Conservation (phyloP, 2,113 vertebrate genomes). For the Serranochromis macrocephalus region DNA sequence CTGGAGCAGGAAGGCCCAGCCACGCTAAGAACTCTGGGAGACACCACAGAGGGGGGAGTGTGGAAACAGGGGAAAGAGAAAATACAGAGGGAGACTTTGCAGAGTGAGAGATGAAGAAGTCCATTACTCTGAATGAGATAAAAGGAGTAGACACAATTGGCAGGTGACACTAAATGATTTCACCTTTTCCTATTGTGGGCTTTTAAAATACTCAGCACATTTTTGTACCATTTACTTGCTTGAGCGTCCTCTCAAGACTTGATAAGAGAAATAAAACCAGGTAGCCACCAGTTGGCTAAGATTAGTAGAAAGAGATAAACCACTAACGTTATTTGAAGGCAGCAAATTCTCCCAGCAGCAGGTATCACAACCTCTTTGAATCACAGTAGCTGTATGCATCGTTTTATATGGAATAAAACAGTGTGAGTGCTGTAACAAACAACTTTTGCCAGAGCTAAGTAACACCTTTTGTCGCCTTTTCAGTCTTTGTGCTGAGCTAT, state of each 20-base stretch:
- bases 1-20: constrained; percentile 52
- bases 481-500: neutral
- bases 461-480: neutral
- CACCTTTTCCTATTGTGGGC: neutral
- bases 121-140: neutral
- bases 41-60: neutral
- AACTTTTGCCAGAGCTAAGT: neutral
- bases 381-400: neutral
- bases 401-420: neutral
- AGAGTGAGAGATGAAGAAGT: neutral
- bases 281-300: neutral
- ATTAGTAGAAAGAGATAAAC: neutral
- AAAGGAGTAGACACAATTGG: neutral
- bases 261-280: neutral
- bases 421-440: neutral
- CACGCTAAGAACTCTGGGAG: constrained; percentile 26
- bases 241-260: neutral
- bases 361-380: neutral
- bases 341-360: neutral
- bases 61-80: neutral
- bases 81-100: neutral
- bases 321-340: neutral
- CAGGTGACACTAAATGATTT: neutral
- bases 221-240: neutral
- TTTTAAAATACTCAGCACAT: neutral